Evolutionary conservation across 2,113 vertebrate genomes (phyloP).

Genomic region (Anolis sagrei): DNA sequence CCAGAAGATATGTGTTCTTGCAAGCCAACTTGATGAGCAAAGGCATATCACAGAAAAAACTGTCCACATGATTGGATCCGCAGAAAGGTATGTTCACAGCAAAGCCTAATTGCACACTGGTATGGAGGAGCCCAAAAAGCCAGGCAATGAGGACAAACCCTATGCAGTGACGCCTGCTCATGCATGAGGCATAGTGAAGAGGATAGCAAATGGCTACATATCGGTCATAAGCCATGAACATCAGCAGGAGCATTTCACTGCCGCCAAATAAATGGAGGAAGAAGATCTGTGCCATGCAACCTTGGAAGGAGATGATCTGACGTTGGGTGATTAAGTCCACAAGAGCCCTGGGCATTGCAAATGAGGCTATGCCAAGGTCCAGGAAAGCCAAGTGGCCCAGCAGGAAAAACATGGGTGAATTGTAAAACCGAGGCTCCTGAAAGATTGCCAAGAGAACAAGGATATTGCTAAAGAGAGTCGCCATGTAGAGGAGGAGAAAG

Average conservation of each 20-base stretch:
- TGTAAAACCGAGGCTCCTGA: conserved; percentile 19
- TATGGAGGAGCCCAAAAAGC: conserved; percentile 44
- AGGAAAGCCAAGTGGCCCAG: conserved; percentile 63
- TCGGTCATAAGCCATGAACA: conserved; percentile 65
- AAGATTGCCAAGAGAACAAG: conserved; percentile 45
- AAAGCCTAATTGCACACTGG: conserved; percentile 41
- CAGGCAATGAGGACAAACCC: conserved; percentile 40
- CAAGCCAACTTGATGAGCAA: conserved; percentile 58
- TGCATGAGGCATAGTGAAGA: conserved; percentile 54
- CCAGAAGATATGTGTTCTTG: conserved; percentile 38
- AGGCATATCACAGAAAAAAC: conserved; percentile 64
- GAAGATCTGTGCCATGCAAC: conserved; percentile 60
- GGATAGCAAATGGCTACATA: conserved; percentile 69
- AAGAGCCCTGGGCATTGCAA: conserved; percentile 56
- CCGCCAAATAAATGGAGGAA: conserved; percentile 57
- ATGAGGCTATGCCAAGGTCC: conserved; percentile 55
- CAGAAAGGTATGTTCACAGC: conserved; percentile 50
- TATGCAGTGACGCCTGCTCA: conserved; percentile 50
- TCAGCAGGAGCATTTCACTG: conserved; percentile 55
- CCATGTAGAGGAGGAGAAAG: conserved; percentile 46
- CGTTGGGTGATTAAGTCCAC: background rate
- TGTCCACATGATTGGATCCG: conserved; percentile 53
- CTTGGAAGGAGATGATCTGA: conserved; percentile 44
- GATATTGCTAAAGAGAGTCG: conserved; percentile 50
- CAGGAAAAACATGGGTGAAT: conserved; percentile 62